Evolutionary conservation across 2,888 invertebrate genomes (phyloP), one percentile per base, ranked within the genome.

Genomic region (Coecobrya sp.): DNA sequence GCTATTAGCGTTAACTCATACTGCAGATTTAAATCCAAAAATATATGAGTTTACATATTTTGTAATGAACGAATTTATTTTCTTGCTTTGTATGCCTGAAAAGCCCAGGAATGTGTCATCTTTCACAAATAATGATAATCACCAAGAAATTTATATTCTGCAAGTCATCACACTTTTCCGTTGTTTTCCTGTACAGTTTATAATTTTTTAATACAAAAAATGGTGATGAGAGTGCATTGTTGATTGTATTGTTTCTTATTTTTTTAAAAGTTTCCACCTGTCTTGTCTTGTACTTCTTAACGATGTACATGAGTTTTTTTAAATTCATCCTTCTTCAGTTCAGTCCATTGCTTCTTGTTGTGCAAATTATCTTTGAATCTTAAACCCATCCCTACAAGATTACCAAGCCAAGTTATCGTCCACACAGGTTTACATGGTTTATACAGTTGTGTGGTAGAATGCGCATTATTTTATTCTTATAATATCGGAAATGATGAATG

Each of bases 51-150:
- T 7, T 62, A 22, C 13, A 42, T 42, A 42, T 10, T 42, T 42
- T 42, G n/a, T 49, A 49, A 49, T 49, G 49, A 7, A 49, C 49
- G 4, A 7, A 16, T 7, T 55, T 55, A 0, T 27, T 81, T 55
- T 19, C 16, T 55, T 10, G 10, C 13, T 65, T 42, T 73, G n/a
- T 36, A 8, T 52, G 42, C 19, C 30, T 55, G 7, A 30, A 79
- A 62, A 76, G 59, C n/a, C 10, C 4, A 88, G 73, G 89, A 89
- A 89, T 89, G 89, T 89, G 89, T 89, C 89, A 89, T 89, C 84
- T 89, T 89, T 89, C 89, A 89, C 89, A 82, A 59, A 68, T 84
- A 89, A 84, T 89, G 89, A 89, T 89, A 70, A 82, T 89, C 89
- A 84, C 84, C 89, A 89, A 59, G 27, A 88, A 89, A 73, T 89